phyloP scores from a whole-genome alignment of 2,888 invertebrate genomes.

The Lobophora halterata region DNA sequence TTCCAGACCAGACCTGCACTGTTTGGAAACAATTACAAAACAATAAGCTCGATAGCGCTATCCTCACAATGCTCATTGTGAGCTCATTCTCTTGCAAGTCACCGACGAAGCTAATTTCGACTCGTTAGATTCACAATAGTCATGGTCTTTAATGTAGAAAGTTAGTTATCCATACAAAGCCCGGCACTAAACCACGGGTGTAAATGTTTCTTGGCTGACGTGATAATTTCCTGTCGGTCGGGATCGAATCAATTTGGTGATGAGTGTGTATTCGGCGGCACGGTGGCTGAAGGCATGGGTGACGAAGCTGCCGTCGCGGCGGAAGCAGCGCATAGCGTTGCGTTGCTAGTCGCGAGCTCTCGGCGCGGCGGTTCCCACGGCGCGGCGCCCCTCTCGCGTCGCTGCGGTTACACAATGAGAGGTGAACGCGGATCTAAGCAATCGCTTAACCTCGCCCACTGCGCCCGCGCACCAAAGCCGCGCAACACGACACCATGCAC shows the following conservation, averaged over 20 bases:
- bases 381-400: conserved; percentile 51
- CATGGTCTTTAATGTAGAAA: conserved; percentile 42
- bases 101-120: conserved; percentile 29
- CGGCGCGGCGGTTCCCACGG: conserved; percentile 79
- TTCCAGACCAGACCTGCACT: conserved; percentile 66
- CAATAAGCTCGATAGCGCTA: conserved; percentile 70
- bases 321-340: conserved; percentile 68
- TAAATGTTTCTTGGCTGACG: conserved; percentile 47
- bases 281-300: conserved; percentile 50
- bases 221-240: conserved; percentile 66
- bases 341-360: conserved; percentile 58
- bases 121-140: conserved; percentile 34
- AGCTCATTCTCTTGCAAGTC: conserved; percentile 45
- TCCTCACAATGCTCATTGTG: conserved; percentile 67
- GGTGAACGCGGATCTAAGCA: conserved; percentile 81
- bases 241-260: conserved; percentile 64
- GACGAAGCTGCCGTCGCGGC: conserved; percentile 55
- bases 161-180: conserved; percentile 33
- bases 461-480: conserved; percentile 49
- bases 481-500: conserved; percentile 41
- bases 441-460: conserved; percentile 81
- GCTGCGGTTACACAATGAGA: conserved; percentile 75
- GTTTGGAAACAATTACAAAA: conserved; percentile 75
- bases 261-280: conserved; percentile 54
- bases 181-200: conserved; percentile 35